Percentiles rank a stretch among this genome's conserved stretches.
phyloP scores from a whole-genome alignment of 2,797 vertebrate species.

The Cyprinodon diabolis region DNA sequence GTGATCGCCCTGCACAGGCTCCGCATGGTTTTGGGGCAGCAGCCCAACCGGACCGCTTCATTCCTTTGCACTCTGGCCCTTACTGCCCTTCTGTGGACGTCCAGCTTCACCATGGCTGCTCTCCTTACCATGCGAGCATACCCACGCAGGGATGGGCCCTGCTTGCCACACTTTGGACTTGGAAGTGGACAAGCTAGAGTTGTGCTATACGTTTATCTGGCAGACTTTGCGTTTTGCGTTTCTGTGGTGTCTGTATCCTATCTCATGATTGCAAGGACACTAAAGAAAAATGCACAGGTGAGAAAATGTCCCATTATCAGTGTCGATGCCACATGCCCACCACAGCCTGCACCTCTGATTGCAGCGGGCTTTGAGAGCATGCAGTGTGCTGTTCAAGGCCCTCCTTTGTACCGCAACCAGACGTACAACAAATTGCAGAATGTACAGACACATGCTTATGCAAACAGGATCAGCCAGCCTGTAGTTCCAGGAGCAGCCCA shows the following conservation, averaged over 20 bases:
- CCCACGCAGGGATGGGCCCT: constrained; percentile 84
- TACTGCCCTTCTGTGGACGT: constrained; percentile 91
- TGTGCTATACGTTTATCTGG: constrained; percentile 89
- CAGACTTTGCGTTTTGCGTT: constrained; percentile 93
- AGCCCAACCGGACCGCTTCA: constrained; percentile 87
- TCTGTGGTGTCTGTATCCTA: constrained; percentile 91
- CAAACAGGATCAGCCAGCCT: constrained; percentile 72
- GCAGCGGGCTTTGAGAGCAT: constrained; percentile 79
- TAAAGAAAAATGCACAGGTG: constrained; percentile 89
- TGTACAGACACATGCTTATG: constrained; percentile 79
- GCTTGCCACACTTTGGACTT: constrained; percentile 90
- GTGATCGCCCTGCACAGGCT: constrained; percentile 94
- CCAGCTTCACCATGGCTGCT: constrained; percentile 92
- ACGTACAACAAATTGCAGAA: constrained; percentile 88
- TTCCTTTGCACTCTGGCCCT: constrained; percentile 90
- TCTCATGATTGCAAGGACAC: constrained; percentile 90
- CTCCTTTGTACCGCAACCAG: constrained; percentile 90
- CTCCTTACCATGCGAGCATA: constrained; percentile 87
- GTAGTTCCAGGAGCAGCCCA: constrained; percentile 73
- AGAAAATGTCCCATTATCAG: constrained; percentile 85
- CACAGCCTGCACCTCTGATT: constrained; percentile 78
- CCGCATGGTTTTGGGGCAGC: constrained; percentile 93
- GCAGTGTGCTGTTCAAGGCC: constrained; percentile 81
- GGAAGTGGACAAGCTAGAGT: constrained; percentile 80
- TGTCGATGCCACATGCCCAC: constrained; percentile 81